These are phyloP conservation scores for Helostoma temminkii DNA, from an alignment of 2,797 vertebrate species.

Conservation along the genomic window DNA sequence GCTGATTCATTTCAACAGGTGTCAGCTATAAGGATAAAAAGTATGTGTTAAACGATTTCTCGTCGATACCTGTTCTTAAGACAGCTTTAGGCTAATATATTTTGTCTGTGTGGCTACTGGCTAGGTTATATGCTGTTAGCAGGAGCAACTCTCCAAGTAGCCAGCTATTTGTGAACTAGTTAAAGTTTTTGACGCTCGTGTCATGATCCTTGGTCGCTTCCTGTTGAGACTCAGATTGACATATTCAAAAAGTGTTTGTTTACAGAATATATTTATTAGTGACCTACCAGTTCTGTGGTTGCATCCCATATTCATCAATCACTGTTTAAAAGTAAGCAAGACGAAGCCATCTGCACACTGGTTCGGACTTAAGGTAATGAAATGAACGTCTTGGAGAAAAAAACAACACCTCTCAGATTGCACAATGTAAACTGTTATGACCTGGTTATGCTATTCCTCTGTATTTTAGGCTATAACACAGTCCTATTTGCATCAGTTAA, in stretches of 20 bases:
- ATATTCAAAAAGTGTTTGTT: conserved; percentile 1
- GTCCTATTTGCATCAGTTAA: not conserved
- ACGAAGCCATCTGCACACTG: conserved; percentile 8
- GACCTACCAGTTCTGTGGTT: conserved; percentile 1
- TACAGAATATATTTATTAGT: not conserved
- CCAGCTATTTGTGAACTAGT: not conserved
- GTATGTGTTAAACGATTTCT: not conserved
- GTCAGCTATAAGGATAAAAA: not conserved
- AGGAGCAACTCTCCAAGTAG: not conserved
- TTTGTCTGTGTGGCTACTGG: too few species aligned
- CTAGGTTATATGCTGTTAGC: not conserved
- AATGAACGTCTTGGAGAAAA: not conserved
- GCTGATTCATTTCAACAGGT: conserved; percentile 64
- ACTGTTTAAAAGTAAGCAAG: not conserved
- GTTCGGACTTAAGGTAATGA: conserved; percentile 47
- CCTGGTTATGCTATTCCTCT: not conserved
- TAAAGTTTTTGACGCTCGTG: conserved; percentile 10
- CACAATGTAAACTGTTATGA: not conserved
- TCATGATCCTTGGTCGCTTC: conserved; percentile 58
- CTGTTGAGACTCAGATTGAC: conserved; percentile 23
- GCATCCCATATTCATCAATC: not conserved
- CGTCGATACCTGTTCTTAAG: not conserved
- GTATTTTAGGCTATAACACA: conserved; percentile 32
- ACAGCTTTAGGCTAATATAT: not conserved
- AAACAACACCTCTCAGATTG: too few species aligned